Conservation (phyloP, 2,113 vertebrate species). For the Trogon surrucura region DNA sequence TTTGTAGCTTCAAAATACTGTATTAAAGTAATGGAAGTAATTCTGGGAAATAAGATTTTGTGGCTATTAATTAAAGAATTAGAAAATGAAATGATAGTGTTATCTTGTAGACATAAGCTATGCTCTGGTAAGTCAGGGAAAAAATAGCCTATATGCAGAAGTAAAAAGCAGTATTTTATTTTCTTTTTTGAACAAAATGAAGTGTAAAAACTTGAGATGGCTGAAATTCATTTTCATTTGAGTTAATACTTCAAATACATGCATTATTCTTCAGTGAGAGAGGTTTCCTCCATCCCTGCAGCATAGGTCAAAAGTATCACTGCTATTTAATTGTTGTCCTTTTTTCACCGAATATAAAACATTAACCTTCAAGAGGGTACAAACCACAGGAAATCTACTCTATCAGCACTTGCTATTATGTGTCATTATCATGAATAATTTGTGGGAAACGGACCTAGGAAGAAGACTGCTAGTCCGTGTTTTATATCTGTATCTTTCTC, state of each 20-base stretch:
- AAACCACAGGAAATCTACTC: constrained; percentile 30
- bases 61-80: neutral
- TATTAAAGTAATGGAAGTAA: neutral
- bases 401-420: constrained; percentile 30
- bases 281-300: neutral
- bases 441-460: constrained; percentile 7
- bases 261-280: neutral
- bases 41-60: neutral
- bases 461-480: neutral
- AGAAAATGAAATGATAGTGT: neutral
- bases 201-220: neutral
- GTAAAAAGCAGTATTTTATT: neutral
- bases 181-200: neutral
- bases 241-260: neutral
- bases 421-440: constrained; percentile 62
- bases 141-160: neutral
- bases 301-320: constrained; percentile 18
- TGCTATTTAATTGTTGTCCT: constrained; percentile 30
- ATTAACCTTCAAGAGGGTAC: constrained; percentile 46
- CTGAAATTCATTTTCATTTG: neutral
- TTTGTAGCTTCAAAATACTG: neutral
- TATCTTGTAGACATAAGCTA: neutral
- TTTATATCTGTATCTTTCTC: neutral
- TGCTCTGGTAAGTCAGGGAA: neutral
- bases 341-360: neutral